Conservation (phyloP, 2,113 vertebrate species). For the Elanoides forficatus region DNA sequence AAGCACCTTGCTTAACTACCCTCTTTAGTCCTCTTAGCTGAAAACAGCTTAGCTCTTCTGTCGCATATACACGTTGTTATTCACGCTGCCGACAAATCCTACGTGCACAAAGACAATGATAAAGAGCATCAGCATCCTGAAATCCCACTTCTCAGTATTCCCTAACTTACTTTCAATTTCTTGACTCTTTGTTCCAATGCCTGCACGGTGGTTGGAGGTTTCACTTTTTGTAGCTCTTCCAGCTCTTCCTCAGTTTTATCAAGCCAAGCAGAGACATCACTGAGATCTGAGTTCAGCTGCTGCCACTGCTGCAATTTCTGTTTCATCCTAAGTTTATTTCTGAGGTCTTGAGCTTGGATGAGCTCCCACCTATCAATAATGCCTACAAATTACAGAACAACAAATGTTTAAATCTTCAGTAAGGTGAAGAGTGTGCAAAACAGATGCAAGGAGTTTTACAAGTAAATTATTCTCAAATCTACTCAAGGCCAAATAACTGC, state of each 20-base stretch:
- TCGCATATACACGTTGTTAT: neutral
- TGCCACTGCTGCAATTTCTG: slow-evolving; percentile 78
- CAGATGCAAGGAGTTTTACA: neutral
- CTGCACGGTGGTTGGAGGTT: slow-evolving; percentile 62
- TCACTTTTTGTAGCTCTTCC: slow-evolving; percentile 67
- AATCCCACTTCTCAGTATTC: neutral
- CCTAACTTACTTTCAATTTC: slow-evolving; percentile 78
- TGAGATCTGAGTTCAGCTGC: slow-evolving; percentile 82
- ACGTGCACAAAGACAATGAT: neutral
- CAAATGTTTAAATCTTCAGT: neutral
- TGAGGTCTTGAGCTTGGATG: slow-evolving; percentile 75
- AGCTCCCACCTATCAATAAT: slow-evolving; percentile 91
- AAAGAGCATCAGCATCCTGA: neutral
- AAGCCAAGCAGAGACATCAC: slow-evolving; percentile 81
- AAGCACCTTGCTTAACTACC: neutral
- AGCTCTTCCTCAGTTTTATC: slow-evolving; percentile 78
- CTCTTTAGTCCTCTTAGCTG: neutral
- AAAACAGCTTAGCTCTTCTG: neutral
- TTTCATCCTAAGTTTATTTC: slow-evolving; percentile 63
- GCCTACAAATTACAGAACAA: slow-evolving; percentile 66
- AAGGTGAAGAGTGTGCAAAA: neutral
- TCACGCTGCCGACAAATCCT: neutral
- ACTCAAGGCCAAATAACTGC: neutral
- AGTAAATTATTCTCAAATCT: neutral
- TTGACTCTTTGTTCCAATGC: slow-evolving; percentile 75